Evolutionary conservation across 2,113 vertebrate species (phyloP), one percentile per base, ranked within the genome.

Genomic region (Oncorhynchus tshawytscha): DNA sequence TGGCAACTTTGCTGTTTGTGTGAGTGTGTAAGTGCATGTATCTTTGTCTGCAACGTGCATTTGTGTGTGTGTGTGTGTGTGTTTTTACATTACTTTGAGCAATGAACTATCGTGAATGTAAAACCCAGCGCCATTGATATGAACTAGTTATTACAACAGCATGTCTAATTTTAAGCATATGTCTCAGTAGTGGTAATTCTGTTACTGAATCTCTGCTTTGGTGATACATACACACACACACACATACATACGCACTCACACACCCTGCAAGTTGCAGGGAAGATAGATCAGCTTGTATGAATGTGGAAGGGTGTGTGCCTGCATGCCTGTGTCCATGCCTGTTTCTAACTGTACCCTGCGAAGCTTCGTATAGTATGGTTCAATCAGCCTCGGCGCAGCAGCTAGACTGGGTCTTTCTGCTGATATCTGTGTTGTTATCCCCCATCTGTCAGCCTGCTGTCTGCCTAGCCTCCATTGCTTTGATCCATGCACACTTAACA

Each of bases 401-500:
- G 51, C 3, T 48, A 20, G n/a, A 70, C 60, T 25, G 8, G 69
- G 34, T 48, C 34, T 70, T 49, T 22, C 39, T 22, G 31, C 20
- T 70, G 20, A 49, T 54, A 45, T 64, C 27, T 20, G 27, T 60
- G 27, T 31, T 22, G 48, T 49, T 69, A 69, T 24, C 24, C 71
- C 67, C 25, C 31, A 31, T n/a, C 3, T 25, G 16, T 20, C 73
- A 51, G n/a, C 51, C 5, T 1, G 31, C 16, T 22, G 25, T 59
- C 65, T 57, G 24, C n/a, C 16, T 24, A 57, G n/a, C 29, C 45
- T 7, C n/a, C 48, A 59, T 49, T 65, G 4, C 59, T 81, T 67
- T 74, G 72, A 20, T 71, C 27, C 31, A 22, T 31, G 13, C 62
- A 25, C 67, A 39, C 67, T 70, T 3, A 67, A 73, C 67, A 54